A percentile compares a stretch with the other conserved stretches of the same genome.
Evolutionary conservation across 2,797 vertebrate species (phyloP).

Genomic region (Varecia variegata): DNA sequence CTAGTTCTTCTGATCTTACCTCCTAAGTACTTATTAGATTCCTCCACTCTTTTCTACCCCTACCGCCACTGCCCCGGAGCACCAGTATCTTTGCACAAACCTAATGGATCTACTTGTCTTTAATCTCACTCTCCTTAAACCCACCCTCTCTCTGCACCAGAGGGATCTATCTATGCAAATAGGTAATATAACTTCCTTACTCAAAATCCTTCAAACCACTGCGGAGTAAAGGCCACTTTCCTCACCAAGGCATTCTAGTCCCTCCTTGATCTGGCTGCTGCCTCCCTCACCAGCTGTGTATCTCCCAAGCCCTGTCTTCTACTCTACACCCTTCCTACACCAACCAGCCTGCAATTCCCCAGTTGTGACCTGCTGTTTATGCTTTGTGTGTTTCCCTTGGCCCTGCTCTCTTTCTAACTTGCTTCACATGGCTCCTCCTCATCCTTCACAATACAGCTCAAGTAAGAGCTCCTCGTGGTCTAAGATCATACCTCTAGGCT

Average conservation of each 20-base stretch:
- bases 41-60: neutral
- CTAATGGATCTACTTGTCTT: neutral
- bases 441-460: neutral
- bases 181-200: neutral
- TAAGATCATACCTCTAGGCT: neutral
- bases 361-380: fast-evolving
- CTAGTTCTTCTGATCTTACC: neutral
- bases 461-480: neutral
- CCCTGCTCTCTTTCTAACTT: neutral
- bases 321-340: neutral
- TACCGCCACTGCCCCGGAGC: neutral
- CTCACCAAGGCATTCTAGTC: neutral
- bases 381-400: neutral
- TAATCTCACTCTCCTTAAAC: neutral
- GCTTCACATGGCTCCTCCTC: neutral
- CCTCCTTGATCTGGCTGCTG: neutral
- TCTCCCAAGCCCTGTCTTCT: neutral
- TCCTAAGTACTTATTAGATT: neutral
- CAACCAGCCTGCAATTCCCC: neutral
- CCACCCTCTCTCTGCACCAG: neutral
- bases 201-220: neutral
- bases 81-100: neutral
- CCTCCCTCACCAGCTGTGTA: neutral
- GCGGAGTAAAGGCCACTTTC: neutral
- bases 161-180: neutral